Evolutionary conservation across 2,888 invertebrate species (phyloP).

Genomic region (Hypomecis atomaria): DNA sequence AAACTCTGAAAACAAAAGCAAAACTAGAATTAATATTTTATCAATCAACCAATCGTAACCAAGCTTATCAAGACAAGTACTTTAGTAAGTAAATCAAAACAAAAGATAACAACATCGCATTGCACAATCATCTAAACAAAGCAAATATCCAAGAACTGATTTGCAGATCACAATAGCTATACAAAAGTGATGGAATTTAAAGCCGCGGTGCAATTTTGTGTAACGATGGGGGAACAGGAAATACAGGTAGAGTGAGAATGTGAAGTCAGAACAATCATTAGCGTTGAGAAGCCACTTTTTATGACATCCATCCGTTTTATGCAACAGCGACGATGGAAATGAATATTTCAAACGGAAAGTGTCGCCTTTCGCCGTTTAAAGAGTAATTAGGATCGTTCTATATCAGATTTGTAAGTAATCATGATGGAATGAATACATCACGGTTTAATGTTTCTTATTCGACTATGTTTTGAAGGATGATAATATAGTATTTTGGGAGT

Average conservation of each 20-base stretch:
- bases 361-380: constrained; percentile 28
- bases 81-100: constrained; percentile 11
- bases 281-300: constrained; percentile 49
- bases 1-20: too few species aligned
- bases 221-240: constrained; percentile 73
- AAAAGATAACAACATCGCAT: constrained; percentile 41
- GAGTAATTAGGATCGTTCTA: constrained; percentile 17
- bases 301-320: constrained; percentile 25
- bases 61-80: background rate
- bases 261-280: constrained; percentile 62
- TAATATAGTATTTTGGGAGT: too few species aligned
- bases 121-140: constrained; percentile 57
- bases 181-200: constrained; percentile 66
- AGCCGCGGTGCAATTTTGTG: constrained; percentile 66
- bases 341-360: constrained; percentile 18
- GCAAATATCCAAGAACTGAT: constrained; percentile 69
- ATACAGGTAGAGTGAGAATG: constrained; percentile 70
- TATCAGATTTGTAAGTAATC: constrained; percentile 3
- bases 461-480: too few species aligned
- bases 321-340: constrained; percentile 23
- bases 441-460: too few species aligned
- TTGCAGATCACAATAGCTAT: constrained; percentile 67
- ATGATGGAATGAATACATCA: background rate
- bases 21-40: too few species aligned
- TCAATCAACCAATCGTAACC: too few species aligned